Conservation (phyloP, 2,113 vertebrate genomes). For the Theropithecus gelada region DNA sequence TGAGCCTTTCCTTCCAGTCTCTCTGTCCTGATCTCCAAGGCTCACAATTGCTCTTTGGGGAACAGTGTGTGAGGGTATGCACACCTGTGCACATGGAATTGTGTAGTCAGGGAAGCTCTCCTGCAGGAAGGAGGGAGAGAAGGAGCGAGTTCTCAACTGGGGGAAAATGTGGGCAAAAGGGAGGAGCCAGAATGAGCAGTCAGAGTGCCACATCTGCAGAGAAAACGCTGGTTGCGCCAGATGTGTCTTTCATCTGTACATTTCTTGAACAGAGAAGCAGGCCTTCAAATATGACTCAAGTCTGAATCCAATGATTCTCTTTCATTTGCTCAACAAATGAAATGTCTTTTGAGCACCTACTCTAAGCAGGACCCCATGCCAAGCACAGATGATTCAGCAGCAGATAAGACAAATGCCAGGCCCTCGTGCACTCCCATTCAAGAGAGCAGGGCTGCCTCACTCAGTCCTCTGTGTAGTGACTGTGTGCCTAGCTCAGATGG, state of each 20-base stretch:
- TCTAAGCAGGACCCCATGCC: background rate
- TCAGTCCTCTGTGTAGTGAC: background rate
- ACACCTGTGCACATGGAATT: background rate
- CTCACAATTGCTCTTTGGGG: background rate
- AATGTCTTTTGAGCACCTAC: background rate
- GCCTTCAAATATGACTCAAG: background rate
- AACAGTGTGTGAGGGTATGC: background rate
- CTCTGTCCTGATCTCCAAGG: background rate
- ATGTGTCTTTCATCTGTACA: background rate
- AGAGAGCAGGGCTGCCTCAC: too few species aligned
- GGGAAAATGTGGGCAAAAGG: background rate
- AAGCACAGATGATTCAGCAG: background rate
- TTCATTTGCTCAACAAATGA: background rate
- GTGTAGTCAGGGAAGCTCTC: background rate
- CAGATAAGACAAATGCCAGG: background rate
- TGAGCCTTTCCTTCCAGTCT: background rate
- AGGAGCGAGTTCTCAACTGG: background rate
- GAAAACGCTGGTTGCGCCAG: background rate
- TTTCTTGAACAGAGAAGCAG: background rate
- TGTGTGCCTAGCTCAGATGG: background rate
- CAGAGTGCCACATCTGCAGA: background rate
- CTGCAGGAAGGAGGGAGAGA: background rate
- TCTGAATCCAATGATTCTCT: background rate
- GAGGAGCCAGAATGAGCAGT: background rate
- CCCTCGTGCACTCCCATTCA: accelerated